phyloP scores from a whole-genome alignment of 1,140 invertebrate species.

The Oryzaephilus surinamensis region DNA sequence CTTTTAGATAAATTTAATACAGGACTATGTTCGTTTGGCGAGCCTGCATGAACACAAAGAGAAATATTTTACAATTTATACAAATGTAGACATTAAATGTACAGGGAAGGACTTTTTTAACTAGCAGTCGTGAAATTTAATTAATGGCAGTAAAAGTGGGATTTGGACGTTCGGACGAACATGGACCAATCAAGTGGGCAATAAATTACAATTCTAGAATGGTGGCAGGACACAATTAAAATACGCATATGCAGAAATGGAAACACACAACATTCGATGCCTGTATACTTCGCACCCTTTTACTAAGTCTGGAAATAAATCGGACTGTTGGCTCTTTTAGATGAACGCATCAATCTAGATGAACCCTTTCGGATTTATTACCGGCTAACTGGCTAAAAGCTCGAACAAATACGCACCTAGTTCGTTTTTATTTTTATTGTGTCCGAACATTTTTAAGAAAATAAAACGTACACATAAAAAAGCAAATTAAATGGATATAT shows the following conservation, averaged over 20 bases:
- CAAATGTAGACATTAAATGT: neutral
- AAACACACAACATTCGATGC: conserved; percentile 14
- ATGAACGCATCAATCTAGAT: conserved; percentile 18
- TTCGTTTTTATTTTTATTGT: neutral
- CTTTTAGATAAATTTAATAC: conserved; percentile 83
- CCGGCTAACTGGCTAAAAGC: conserved; percentile 6
- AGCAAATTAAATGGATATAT: no score
- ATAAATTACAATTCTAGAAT: conserved; percentile 21
- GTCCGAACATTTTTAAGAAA: neutral
- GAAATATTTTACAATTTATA: neutral
- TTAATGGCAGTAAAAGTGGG: conserved; percentile 26
- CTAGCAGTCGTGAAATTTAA: conserved; percentile 25
- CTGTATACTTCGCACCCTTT: neutral
- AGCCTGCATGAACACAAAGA: conserved; percentile 45
- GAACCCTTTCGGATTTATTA: conserved; percentile 13
- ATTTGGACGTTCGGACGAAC: conserved; percentile 19
- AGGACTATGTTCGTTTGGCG: conserved; percentile 79
- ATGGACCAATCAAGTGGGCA: conserved; percentile 23
- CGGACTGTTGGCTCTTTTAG: conserved; percentile 15
- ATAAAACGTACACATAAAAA: no score
- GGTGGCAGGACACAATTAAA: conserved; percentile 26
- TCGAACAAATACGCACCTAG: neutral
- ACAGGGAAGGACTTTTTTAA: conserved; percentile 10
- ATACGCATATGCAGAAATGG: conserved; percentile 26
- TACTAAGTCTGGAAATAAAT: conserved; percentile 21